Base-by-base conservation (phyloP, 1,140 invertebrate species). In the Cephus cinctus region DNA sequence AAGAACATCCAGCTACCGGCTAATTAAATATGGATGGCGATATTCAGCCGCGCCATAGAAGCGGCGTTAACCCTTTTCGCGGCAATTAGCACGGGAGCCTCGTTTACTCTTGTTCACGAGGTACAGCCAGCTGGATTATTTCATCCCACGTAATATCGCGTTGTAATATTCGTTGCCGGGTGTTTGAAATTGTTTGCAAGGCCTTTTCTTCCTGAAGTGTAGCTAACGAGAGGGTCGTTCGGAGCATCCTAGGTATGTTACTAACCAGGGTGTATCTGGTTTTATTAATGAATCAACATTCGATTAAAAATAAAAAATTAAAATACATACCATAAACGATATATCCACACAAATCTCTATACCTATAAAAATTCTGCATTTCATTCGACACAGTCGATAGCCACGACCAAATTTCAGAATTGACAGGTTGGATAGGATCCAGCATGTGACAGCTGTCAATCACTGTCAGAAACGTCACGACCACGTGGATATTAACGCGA, bases 1-100 rank as follows among this genome's bases (percentile, higher is more conserved):
- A 53, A 53, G 50, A 56, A 50, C 44, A 58, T 27, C 25, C 49
- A 25, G 34, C 32, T 15, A 42, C 32, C 41, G 54, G 47, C 67
- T 72, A 67, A 72, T 72, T 72, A 70, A 72, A 72, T 72, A 72
- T 70, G 65, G 67, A 71, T 69, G 61, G 69, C 61, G 65, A 71
- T 71, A 71, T 69, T 56, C 59, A 45, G 41, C 20, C 31, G 54
- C 15, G 25, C 48, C 43, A 34, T 39, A 30, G 50, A 30, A 35
- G 57, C 63, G 59, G 57, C 58, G 63, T 63, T 68, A 72, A 72
- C 69, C 67, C 65, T 73, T 71, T 69, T 67, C 65, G 61, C 61
- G 61, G 67, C 63, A 71, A 71, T 73, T 73, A 71, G 67, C 63
- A 68, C 63, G 57, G 56, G 56, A 58, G 65, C 65, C 63, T 68